These are phyloP conservation scores for Drosophila arawakana DNA, from an alignment of 1,140 invertebrate species.

Conservation along the genomic window DNA sequence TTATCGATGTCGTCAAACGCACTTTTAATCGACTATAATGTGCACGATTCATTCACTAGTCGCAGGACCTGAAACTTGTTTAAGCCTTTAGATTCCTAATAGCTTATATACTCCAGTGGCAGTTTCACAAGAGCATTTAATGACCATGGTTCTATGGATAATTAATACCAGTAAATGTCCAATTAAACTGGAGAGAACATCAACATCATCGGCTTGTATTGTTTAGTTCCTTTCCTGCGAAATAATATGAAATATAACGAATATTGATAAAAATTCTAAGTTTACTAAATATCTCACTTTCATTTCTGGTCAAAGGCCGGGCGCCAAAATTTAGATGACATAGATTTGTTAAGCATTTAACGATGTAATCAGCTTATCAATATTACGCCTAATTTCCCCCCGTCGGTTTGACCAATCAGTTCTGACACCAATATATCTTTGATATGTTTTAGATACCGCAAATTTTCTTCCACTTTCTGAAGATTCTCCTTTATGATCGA, in stretches of 20 bases:
- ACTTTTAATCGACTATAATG: not conserved
- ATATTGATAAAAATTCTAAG: too few species aligned
- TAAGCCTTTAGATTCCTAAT: not conserved
- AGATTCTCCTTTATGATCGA: not conserved
- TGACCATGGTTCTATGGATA: not conserved
- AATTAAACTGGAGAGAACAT: too few species aligned
- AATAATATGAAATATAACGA: too few species aligned
- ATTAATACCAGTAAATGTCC: too few species aligned
- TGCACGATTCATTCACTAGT: not conserved
- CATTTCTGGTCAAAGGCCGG: too few species aligned
- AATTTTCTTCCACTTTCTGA: not conserved
- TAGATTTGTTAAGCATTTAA: too few species aligned
- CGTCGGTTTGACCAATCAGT: not conserved
- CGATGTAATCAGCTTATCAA: slow-evolving; percentile 4
- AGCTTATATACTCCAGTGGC: not conserved
- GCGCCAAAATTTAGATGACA: too few species aligned
- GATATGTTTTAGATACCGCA: not conserved
- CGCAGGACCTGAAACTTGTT: not conserved
- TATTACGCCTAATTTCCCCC: too few species aligned
- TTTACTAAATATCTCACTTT: too few species aligned
- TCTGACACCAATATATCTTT: not conserved
- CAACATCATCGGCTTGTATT: too few species aligned
- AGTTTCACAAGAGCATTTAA: not conserved
- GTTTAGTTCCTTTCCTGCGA: too few species aligned
- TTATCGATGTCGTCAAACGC: not conserved